Conservation (phyloP, 2,888 invertebrate genomes). For the Portevinia maculata region DNA sequence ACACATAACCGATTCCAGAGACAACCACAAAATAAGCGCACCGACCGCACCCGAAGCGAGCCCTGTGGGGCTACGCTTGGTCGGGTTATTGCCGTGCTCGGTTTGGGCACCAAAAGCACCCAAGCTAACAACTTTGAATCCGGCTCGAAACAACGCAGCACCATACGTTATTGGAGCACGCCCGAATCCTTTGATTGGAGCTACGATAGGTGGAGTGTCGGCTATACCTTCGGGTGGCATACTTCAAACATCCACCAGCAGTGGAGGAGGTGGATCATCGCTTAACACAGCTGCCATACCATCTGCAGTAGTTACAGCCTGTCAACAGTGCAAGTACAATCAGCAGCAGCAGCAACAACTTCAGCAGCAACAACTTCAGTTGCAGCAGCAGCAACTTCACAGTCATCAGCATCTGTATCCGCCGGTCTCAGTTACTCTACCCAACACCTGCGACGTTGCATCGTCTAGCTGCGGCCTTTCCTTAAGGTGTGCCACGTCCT, state of each 20-base stretch:
- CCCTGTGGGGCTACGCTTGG: conserved; percentile 81
- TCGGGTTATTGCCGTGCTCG: conserved; percentile 81
- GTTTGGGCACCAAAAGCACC: conserved; percentile 79
- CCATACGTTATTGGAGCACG: conserved; percentile 78
- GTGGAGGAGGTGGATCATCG: conserved; percentile 14
- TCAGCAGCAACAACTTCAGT: conserved; percentile 67
- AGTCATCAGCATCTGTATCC: conserved; percentile 75
- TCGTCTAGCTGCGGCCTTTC: conserved; percentile 64
- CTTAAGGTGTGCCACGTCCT: conserved; percentile 75
- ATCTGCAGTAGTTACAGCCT: conserved; percentile 48
- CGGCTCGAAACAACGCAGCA: conserved; percentile 76
- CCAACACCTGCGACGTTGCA: conserved; percentile 61
- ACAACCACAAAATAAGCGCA: conserved; percentile 78
- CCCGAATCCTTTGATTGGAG: conserved; percentile 61
- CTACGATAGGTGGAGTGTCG: conserved; percentile 55
- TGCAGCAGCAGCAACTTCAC: conserved; percentile 34
- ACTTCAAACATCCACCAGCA: conserved; percentile 30
- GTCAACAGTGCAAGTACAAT: conserved; percentile 75
- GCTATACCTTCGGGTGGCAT: conserved; percentile 40
- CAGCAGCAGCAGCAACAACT: conserved; percentile 76
- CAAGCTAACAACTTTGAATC: conserved; percentile 76
- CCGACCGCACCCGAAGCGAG: conserved; percentile 78
- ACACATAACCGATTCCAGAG: conserved; percentile 51
- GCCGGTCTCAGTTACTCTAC: conserved; percentile 39
- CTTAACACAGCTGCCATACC: conserved; percentile 26